Base-by-base conservation (phyloP, 2,113 vertebrate genomes). In the Heterotis niloticus region DNA sequence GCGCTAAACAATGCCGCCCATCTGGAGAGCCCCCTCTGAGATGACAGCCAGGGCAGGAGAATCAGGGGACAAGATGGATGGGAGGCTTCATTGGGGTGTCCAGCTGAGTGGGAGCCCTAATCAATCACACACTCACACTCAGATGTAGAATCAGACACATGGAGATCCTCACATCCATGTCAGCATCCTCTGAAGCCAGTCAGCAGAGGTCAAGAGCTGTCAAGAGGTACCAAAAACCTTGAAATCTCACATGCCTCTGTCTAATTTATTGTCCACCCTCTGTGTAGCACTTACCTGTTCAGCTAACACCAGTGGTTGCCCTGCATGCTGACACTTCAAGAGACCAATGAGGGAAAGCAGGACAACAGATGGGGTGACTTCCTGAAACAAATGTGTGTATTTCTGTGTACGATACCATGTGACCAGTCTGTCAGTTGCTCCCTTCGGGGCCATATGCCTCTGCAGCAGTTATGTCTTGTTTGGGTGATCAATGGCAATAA, bases 151-250 rank as follows among this genome's bases (percentile, higher is more conserved):
- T 44, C 59, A 62, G 51, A 24, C n/a, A 57, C 54, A 73, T 11
- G 34, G 12, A 73, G 34, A 73, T 12, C 71, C 56, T 73, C 51
- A 73, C 14, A 54, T 20, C 16, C 23, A 73, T n/a, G 85, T 76
- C 75, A 81, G 64, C 57, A 56, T 59, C 74, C 65, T 80, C 18
- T 85, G 82, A 88, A 85, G 71, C 79, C 83, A 83, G 85, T 82
- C 80, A n/a, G 73, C 70, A 78, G 77, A 85, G 68, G 56, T 65
- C 7, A 59, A 26, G 78, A 10, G 34, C 26, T 66, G 24, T 23
- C 18, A 54, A 75, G 18, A 65, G 18, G 20, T 29, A 51, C 5
- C 44, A 28, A 77, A 59, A n/a, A 24, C 14, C 28, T 70, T 5
- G 18, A 44, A 7, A 44, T 44, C 34, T 44, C 34, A 44, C 34